Evolutionary conservation across 1,140 invertebrate genomes (phyloP).

Genomic region (Sinonovacula constricta): DNA sequence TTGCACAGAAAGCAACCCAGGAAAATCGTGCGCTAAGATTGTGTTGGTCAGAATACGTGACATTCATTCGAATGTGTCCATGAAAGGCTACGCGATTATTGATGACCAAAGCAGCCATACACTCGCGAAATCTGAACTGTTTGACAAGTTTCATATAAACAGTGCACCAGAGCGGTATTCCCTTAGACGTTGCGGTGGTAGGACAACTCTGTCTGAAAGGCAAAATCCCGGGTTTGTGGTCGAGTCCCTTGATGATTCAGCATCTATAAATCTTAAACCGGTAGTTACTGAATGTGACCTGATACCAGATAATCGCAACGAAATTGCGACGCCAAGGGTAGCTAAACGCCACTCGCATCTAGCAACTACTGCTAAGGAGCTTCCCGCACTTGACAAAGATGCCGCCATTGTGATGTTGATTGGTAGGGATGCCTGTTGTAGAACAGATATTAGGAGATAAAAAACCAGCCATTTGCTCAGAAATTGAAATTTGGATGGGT

Average conservation of each 20-base stretch:
- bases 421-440: constrained; percentile 45
- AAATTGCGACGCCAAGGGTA: constrained; percentile 21
- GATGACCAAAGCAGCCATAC: constrained; percentile 43
- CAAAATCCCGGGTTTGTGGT: constrained; percentile 7
- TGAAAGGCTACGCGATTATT: constrained; percentile 23
- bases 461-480: constrained; percentile 44
- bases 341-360: constrained; percentile 11
- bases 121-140: background rate
- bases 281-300: constrained; percentile 23
- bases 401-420: constrained; percentile 32
- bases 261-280: background rate
- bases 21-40: constrained; percentile 47
- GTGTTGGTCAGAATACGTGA: background rate
- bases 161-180: background rate
- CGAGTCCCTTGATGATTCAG: background rate
- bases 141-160: constrained; percentile 16
- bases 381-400: constrained; percentile 2
- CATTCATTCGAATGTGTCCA: background rate
- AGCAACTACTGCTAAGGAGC: background rate
- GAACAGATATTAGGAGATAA: constrained; percentile 19
- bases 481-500: constrained; percentile 50
- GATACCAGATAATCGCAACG: constrained; percentile 28
- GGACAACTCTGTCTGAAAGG: constrained; percentile 1
- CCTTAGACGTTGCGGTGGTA: constrained; percentile 10
- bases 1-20: background rate